Conservation (phyloP, 1,140 invertebrate genomes). For the Contarinia nasturtii region DNA sequence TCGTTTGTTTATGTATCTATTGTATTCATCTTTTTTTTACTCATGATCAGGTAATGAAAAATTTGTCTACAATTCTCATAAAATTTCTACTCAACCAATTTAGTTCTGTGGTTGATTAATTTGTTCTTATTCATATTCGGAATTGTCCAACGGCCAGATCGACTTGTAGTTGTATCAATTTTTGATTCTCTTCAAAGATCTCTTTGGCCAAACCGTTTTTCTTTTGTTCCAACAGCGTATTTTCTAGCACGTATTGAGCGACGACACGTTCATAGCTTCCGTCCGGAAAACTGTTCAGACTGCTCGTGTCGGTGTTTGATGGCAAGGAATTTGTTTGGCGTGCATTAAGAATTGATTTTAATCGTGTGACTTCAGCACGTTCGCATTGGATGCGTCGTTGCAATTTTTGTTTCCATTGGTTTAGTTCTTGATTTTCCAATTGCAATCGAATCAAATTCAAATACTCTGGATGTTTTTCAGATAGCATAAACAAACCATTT, state of each 20-base stretch:
- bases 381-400: constrained; percentile 43
- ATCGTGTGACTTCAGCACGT: constrained; percentile 41
- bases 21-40: no score
- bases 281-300: constrained; percentile 23
- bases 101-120: no score
- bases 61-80: no score
- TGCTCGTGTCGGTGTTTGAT: constrained; percentile 18
- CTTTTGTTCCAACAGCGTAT: constrained; percentile 43
- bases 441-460: constrained; percentile 35
- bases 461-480: constrained; percentile 26
- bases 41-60: no score
- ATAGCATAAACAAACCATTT: constrained; percentile 14
- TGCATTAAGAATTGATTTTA: constrained; percentile 29
- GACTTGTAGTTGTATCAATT: constrained; percentile 42
- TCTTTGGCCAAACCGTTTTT: constrained; percentile 36
- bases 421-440: constrained; percentile 43
- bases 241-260: constrained; percentile 32
- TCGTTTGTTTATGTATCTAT: no score
- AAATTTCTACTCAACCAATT: no score
- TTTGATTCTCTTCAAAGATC: constrained; percentile 43
- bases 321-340: constrained; percentile 28
- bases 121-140: not conserved
- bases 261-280: constrained; percentile 29
- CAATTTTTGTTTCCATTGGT: constrained; percentile 40
- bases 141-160: constrained; percentile 37